Evolutionary conservation across 1,140 invertebrate species (phyloP).

Genomic region (Drosophila rufa): DNA sequence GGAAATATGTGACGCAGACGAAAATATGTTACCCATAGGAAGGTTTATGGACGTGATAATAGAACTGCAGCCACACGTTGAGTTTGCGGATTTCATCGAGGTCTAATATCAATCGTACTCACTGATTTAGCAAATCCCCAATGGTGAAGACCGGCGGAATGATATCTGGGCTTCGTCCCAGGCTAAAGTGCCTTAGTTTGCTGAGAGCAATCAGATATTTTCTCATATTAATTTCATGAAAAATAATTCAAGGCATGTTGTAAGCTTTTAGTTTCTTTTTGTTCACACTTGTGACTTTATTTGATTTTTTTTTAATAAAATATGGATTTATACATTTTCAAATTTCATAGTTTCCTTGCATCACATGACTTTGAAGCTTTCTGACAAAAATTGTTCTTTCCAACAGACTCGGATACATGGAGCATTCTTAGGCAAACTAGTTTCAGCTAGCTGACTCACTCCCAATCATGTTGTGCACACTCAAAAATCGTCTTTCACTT

Average conservation of each 20-base stretch:
- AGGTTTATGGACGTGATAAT: constrained; percentile 32
- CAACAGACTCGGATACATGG: constrained; percentile 28
- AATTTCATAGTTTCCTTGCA: constrained; percentile 52
- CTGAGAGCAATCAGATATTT: constrained; percentile 21
- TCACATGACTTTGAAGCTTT: constrained; percentile 70
- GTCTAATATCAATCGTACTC: constrained; percentile 30
- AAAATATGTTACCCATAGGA: background rate
- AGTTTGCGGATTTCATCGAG: constrained; percentile 1
- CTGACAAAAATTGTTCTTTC: constrained; percentile 31
- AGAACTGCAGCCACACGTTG: constrained; percentile 24
- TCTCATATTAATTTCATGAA: constrained; percentile 34
- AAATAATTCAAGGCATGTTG: constrained; percentile 24
- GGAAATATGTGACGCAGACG: background rate
- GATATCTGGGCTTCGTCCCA: background rate
- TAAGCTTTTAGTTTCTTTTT: constrained; percentile 5
- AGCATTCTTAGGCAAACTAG: constrained; percentile 39
- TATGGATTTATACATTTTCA: constrained; percentile 52
- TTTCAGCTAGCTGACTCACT: constrained; percentile 1
- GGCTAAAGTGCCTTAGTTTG: constrained; percentile 9
- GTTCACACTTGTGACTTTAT: constrained; percentile 6
- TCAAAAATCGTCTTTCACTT: constrained; percentile 35
- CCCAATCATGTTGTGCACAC: constrained; percentile 30
- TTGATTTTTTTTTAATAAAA: constrained; percentile 58
- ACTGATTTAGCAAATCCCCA: constrained; percentile 56
- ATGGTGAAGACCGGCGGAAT: constrained; percentile 26